Evolutionary conservation across 2,113 vertebrate genomes (phyloP).

Genomic region (Ranitomeya variabilis): DNA sequence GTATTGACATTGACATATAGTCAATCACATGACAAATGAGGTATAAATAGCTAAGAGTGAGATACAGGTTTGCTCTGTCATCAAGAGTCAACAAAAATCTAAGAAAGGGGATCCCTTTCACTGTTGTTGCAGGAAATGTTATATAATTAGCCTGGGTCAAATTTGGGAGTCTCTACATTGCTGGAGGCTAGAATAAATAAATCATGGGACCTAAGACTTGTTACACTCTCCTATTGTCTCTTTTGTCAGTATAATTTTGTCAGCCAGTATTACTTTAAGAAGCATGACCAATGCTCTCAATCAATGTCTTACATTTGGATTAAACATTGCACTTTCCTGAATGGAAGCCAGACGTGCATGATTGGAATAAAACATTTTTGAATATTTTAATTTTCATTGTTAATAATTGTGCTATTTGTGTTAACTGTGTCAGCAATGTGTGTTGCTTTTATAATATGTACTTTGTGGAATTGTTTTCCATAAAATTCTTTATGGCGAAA

Average conservation of each 20-base stretch:
- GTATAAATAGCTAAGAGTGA: slow-evolving; percentile 52
- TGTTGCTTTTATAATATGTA: no score
- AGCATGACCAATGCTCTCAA: slow-evolving; percentile 44
- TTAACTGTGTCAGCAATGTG: no score
- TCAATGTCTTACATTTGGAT: slow-evolving; percentile 5
- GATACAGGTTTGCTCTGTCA: slow-evolving; percentile 51
- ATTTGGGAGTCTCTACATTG: slow-evolving; percentile 60
- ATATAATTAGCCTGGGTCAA: slow-evolving; percentile 66
- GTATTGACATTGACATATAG: slow-evolving; percentile 40
- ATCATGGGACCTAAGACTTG: slow-evolving; percentile 45
- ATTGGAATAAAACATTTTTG: neutral
- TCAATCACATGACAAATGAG: slow-evolving; percentile 60
- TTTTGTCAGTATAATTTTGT: slow-evolving; percentile 56
- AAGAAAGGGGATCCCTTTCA: slow-evolving; percentile 59
- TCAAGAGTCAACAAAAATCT: slow-evolving; percentile 54
- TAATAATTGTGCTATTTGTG: neutral
- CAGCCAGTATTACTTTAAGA: slow-evolving; percentile 64
- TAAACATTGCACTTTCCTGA: neutral
- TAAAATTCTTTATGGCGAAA: no score
- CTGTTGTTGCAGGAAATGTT: slow-evolving; percentile 62
- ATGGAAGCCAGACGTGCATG: neutral
- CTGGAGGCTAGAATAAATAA: slow-evolving; percentile 63
- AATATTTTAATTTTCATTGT: neutral
- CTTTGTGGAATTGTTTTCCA: no score
- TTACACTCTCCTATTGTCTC: slow-evolving; percentile 51